Conservation (phyloP, 2,888 invertebrate genomes). For the Leucoptera coffeella region DNA sequence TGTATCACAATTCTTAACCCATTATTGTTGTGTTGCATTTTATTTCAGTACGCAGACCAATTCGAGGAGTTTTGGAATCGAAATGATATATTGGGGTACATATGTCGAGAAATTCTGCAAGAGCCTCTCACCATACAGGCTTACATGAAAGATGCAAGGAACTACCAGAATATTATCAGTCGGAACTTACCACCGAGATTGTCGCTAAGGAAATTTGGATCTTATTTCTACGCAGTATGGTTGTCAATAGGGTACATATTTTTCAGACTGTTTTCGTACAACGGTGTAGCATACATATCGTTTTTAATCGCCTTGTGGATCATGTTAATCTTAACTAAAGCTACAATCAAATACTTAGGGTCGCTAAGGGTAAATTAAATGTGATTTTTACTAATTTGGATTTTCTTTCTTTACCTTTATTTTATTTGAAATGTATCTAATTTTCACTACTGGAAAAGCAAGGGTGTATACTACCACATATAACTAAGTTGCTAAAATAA, state of each 20-base stretch:
- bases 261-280: conserved; percentile 46
- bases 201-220: conserved; percentile 61
- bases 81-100: conserved; percentile 55
- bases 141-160: conserved; percentile 55
- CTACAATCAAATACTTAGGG: conserved; percentile 27
- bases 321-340: conserved; percentile 40
- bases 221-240: conserved; percentile 53
- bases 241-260: conserved; percentile 43
- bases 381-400: conserved; percentile 3
- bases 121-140: conserved; percentile 57
- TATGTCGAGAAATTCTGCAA: conserved; percentile 57
- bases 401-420: background rate
- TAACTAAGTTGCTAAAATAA: too few relatives aligned
- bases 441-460: too few relatives aligned
- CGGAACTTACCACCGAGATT: conserved; percentile 60
- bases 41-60: conserved; percentile 66
- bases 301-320: conserved; percentile 36
- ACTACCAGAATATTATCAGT: conserved; percentile 48
- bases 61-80: conserved; percentile 61
- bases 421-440: too few relatives aligned
- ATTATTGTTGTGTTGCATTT: too few relatives aligned
- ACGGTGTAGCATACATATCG: conserved; percentile 39
- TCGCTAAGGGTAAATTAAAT: conserved; percentile 18
- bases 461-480: too few relatives aligned
- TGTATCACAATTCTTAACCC: too few relatives aligned